Evolutionary conservation across 1,140 invertebrate genomes (phyloP), one percentile per base, ranked within the genome.

Genomic region (Thaumatotibia leucotreta): DNA sequence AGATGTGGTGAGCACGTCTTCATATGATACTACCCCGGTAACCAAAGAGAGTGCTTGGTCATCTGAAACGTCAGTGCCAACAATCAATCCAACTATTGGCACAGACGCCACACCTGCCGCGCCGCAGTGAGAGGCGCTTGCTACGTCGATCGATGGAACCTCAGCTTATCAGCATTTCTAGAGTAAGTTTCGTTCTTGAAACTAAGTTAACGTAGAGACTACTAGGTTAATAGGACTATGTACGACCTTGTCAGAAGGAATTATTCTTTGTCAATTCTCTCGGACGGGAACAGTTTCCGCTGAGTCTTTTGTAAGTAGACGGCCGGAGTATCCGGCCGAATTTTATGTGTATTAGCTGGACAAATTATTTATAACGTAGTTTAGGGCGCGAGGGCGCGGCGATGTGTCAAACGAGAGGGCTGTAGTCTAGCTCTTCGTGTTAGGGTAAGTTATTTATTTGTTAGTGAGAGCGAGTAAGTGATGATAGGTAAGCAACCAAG

Each of bases 391-490:
- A 68, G 66, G 68, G 68, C 68, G 76, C 71, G 77, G 72, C 67
- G 76, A 69, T 75, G 78, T 80, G 80, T 83, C 80, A 78, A 77
- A 75, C 63, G 70, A 72, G 67, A 69, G 68, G 35, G 68, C 68
- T 66, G 64, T 69, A 64, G 66, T 65, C 65, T 73, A 80, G 80
- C 74, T 80, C 74, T 79, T 80, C 72, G 77, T 77, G 76, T 82
- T 87, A 87, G 70, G 24, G 23, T 89, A 86, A 90, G 84, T 90
- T 87, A 90, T 90, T 90, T 90, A 90, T 90, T 90, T 74, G 69
- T 70, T 89, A 90, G 88, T 86, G 83, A 84, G 83, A 86, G 74
- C 75, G 80, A 79, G 52, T 75, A 72, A 76, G 82, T 77, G 81
- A 82, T 80, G 79, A 80, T 86, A 81, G 78, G 77, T 86, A 82